Conservation (phyloP, 2,888 invertebrate genomes). For the Conops quadrifasciatus region DNA sequence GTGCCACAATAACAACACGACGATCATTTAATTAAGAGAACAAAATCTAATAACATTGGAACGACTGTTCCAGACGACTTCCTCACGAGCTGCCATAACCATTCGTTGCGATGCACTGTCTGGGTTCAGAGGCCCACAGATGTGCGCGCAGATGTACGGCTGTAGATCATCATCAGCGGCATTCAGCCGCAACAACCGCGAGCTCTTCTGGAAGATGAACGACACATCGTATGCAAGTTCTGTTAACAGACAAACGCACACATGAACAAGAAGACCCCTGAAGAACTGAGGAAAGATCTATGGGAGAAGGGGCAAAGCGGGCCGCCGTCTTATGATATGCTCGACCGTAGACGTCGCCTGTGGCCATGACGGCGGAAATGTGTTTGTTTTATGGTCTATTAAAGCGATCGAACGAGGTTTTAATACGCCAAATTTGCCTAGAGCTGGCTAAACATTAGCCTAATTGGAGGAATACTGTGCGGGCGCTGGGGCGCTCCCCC, state of each 20-base stretch:
- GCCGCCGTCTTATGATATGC: too few relatives aligned
- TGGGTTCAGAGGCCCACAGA: not conserved
- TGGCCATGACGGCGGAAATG: slow-evolving; percentile 41
- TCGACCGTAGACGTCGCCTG: not conserved
- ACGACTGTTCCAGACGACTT: not conserved
- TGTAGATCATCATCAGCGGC: slow-evolving; percentile 8
- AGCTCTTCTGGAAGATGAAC: slow-evolving; percentile 3
- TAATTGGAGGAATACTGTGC: slow-evolving; percentile 41
- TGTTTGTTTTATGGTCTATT: slow-evolving; percentile 58
- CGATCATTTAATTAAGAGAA: slow-evolving; percentile 31
- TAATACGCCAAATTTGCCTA: slow-evolving; percentile 43
- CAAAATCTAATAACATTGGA: slow-evolving; percentile 10
- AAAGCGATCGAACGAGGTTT: slow-evolving; percentile 53
- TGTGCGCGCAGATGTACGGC: not conserved
- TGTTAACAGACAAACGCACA: not conserved
- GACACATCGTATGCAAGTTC: not conserved
- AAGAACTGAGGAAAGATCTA: too few relatives aligned
- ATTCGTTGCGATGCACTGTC: not conserved
- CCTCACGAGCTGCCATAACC: not conserved
- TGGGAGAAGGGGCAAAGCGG: too few relatives aligned
- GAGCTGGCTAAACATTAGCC: slow-evolving; percentile 45
- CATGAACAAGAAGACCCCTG: not conserved
- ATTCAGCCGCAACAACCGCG: slow-evolving; percentile 1
- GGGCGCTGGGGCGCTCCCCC: slow-evolving; percentile 18
- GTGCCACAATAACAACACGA: slow-evolving; percentile 1